Percentiles rank a stretch among this genome's conserved stretches.
phyloP scores from a whole-genome alignment of 2,888 invertebrate genomes.

The Eupithecia exiguata region DNA sequence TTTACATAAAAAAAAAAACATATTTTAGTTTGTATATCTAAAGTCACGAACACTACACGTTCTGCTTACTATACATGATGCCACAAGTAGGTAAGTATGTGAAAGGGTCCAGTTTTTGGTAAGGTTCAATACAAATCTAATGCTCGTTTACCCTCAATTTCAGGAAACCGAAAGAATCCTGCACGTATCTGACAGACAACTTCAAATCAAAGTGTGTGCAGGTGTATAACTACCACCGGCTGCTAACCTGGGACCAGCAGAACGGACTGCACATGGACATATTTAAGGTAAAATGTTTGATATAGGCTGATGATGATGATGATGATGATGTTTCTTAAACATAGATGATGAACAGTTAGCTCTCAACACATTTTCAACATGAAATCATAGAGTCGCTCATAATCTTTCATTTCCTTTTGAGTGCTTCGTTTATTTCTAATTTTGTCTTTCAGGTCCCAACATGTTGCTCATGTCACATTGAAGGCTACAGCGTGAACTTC shows the following conservation, averaged over 20 bases:
- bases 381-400: not conserved
- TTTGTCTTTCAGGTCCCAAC: conserved; percentile 85
- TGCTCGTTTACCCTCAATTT: conserved; percentile 29
- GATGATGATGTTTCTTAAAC: too few relatives aligned
- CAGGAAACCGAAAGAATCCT: conserved; percentile 89
- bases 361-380: not conserved
- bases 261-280: conserved; percentile 92
- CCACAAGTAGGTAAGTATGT: too few relatives aligned
- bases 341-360: too few relatives aligned
- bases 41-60: not conserved
- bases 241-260: conserved; percentile 91
- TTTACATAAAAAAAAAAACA: too few relatives aligned
- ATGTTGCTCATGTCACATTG: conserved; percentile 92
- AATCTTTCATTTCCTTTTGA: not conserved
- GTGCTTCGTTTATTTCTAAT: not conserved
- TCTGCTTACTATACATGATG: not conserved
- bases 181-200: conserved; percentile 91
- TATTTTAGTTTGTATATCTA: not conserved
- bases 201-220: conserved; percentile 92
- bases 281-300: conserved; percentile 89
- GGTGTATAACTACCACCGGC: conserved; percentile 92
- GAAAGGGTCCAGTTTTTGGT: too few relatives aligned
- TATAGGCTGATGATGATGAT: too few relatives aligned
- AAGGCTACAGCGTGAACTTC: conserved; percentile 88
- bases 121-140: not conserved